Evolutionary conservation across 2,888 invertebrate genomes (phyloP), one percentile per base, ranked within the genome.

Genomic region (Chouioia cunea): DNA sequence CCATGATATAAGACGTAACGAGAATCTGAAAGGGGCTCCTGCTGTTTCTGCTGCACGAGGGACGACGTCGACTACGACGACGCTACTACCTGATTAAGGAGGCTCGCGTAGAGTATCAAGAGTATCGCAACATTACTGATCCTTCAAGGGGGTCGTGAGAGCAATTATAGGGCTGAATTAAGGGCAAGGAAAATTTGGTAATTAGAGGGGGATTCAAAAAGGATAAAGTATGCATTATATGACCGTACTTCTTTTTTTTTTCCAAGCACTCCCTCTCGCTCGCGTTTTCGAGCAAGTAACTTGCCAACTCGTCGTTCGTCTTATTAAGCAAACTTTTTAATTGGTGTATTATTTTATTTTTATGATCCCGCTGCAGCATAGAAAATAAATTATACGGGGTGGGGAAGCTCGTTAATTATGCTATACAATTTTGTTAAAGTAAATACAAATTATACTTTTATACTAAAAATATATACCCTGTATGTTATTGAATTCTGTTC

Each of bases 121-220:
- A 76, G 75, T 71, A 75, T 67, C 36, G 75, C 77, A 76, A 78
- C 78, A 77, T 73, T 58, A 54, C 56, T 56, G 70, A 72, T 79
- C 80, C 81, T 79, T 74, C 62, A 36, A 69, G 77, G 77, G 77
- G 78, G 78, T 80, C 81, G 79, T 77, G 80, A 79, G 79, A 84
- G 84, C 81, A 85, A 85, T 85, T 85, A 84, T 83, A 81, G 78
- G 77, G 79, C 79, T 82, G 82, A 85, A 83, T 85, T 84, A 83
- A 83, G 82, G 82, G 80, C 79, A 80, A 81, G 79, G 83, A 85
- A 83, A 85, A 85, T 85, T 85, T 82, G 83, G 83, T 82, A 85
- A 85, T 85, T 84, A 84, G 82, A 53, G 69, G 62, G 80, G 79
- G 82, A 81, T 82, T 81, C 80, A 77, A 79, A 83, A 80, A 78